Base-by-base conservation (phyloP, 2,797 vertebrate genomes). In the Sebastes trivittatus region DNA sequence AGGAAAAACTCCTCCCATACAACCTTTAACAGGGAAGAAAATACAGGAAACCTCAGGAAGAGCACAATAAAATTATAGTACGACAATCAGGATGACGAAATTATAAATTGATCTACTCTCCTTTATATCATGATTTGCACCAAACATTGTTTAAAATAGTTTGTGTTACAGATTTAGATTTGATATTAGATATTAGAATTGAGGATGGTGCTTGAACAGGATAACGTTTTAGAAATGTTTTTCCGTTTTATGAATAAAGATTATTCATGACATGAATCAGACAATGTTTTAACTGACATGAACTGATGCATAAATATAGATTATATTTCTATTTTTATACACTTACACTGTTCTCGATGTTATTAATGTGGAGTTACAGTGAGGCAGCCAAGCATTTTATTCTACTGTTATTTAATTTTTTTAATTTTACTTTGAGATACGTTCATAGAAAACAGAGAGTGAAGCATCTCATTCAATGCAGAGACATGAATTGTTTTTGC, bases 71-170 rank as follows among this genome's bases (percentile, higher is more conserved):
- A 46, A 46, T 46, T 7, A 46, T 46, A 46, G 42, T 46, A 46
- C 1, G 42, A 46, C 3, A 46, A 18, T 46, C 42, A 46, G 42
- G 42, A 46, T 46, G 0, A 46, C 42, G 0, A 46, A 18, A 46
- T 0, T 7, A 46, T 46, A 18, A 0, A 46, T 18, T 18, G 42
- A 46, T 18, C 6, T 1, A 1, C 42, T 46, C 42, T 46, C 42
- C 6, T 18, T 46, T 46, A 46, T 7, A 46, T 46, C 42, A 18
- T 46, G 42, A 46, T 60, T 22, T 29, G 6, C 16, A 1, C 8
- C 2, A 4, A 49, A 20, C 25, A 18, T 46, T 27, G 52, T 56
- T 25, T 4, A 18, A 36, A 36, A 56, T 0, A n/a, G 9, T 14
- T 1, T 49, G 13, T 22, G 13, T 52, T 32, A 20, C 11, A 10